Conservation (phyloP, 2,113 vertebrate genomes). For the Cygnus atratus region DNA sequence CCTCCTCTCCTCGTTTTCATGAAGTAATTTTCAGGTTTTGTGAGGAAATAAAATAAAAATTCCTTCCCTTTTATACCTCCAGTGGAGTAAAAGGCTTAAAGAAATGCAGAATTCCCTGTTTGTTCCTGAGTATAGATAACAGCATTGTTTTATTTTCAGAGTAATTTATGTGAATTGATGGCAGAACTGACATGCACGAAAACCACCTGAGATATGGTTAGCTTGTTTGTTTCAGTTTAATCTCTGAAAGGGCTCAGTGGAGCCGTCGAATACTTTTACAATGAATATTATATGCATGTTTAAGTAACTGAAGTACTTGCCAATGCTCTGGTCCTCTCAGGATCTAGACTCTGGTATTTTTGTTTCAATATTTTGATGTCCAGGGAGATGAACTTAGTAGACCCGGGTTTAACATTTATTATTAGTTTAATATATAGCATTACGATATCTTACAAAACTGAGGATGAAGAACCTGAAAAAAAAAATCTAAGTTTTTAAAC, state of each 20-base stretch:
- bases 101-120: not conserved
- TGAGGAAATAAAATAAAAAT: not conserved
- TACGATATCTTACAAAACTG: not conserved
- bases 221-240: not conserved
- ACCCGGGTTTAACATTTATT: not conserved
- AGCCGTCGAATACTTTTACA: accelerated
- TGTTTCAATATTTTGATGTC: not conserved
- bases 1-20: not conserved
- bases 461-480: not conserved
- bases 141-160: not conserved
- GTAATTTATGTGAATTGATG: not conserved
- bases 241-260: not conserved
- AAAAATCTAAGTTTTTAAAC: not conserved
- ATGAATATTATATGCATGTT: not conserved
- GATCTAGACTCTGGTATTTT: not conserved
- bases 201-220: not conserved
- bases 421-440: not conserved
- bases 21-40: not conserved
- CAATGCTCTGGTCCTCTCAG: not conserved
- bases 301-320: not conserved
- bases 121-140: not conserved
- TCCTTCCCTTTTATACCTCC: not conserved
- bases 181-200: not conserved
- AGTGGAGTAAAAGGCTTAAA: not conserved
- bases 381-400: not conserved